Percentiles rank a stretch among this genome's conserved stretches.
These are phyloP conservation scores for Amphipyra berbera DNA, from an alignment of 2,888 invertebrate species.

Conservation along the genomic window DNA sequence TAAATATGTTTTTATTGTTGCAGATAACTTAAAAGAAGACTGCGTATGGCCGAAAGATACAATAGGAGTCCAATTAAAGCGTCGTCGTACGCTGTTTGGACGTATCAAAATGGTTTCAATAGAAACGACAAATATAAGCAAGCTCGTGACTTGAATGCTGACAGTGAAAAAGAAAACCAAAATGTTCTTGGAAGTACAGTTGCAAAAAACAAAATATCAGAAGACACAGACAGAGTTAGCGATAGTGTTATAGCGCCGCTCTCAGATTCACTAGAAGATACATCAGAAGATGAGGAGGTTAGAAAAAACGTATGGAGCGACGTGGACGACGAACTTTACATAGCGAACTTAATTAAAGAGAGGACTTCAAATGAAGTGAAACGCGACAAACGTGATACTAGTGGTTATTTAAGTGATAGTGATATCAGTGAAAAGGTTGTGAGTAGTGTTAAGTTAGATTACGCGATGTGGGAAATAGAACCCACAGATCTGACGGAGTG, in stretches of 20 bases:
- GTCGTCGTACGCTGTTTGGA: slow-evolving; percentile 86
- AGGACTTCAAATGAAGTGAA: slow-evolving; percentile 84
- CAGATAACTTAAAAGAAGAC: slow-evolving; percentile 82
- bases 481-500: slow-evolving; percentile 93
- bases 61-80: slow-evolving; percentile 82
- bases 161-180: slow-evolving; percentile 62
- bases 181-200: slow-evolving; percentile 59
- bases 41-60: slow-evolving; percentile 87
- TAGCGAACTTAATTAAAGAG: slow-evolving; percentile 83
- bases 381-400: slow-evolving; percentile 86
- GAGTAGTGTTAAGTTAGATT: slow-evolving; percentile 89
- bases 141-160: slow-evolving; percentile 57
- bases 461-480: slow-evolving; percentile 93
- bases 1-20: slow-evolving; percentile 73
- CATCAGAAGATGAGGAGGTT: slow-evolving; percentile 77
- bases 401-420: slow-evolving; percentile 80
- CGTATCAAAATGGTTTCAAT: slow-evolving; percentile 74
- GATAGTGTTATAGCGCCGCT: slow-evolving; percentile 78
- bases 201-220: slow-evolving; percentile 47
- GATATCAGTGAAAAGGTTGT: slow-evolving; percentile 87
- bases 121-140: slow-evolving; percentile 57
- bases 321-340: slow-evolving; percentile 87
- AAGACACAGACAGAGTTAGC: slow-evolving; percentile 43
- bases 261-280: slow-evolving; percentile 57
- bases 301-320: slow-evolving; percentile 86